A percentile compares a stretch with the other conserved stretches of the same genome.
Conservation (phyloP, 2,888 invertebrate genomes). For the Ennomos fuscantarius region DNA sequence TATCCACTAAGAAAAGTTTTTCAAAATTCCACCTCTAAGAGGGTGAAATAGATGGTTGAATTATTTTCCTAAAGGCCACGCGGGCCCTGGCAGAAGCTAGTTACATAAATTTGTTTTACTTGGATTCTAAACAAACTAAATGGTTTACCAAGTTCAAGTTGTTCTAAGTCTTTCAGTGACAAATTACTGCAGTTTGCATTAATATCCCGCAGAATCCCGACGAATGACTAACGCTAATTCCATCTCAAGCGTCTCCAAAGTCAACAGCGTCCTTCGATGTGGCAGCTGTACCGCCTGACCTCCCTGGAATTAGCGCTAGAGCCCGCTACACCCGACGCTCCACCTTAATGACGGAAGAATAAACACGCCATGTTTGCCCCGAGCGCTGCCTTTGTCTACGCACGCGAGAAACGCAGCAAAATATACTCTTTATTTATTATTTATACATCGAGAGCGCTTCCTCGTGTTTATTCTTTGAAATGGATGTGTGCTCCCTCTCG, state of each 20-base stretch:
- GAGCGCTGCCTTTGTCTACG: conserved; percentile 76
- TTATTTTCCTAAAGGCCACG: no score
- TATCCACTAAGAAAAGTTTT: no score
- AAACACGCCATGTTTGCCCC: conserved; percentile 75
- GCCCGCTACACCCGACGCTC: conserved; percentile 70
- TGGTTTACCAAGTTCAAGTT: neutral
- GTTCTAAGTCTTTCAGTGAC: no score
- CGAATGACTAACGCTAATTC: conserved; percentile 37
- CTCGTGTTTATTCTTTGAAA: conserved; percentile 80
- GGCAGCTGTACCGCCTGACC: conserved; percentile 48
- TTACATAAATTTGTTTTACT: no score
- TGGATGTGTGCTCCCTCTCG: conserved; percentile 70
- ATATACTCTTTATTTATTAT: conserved; percentile 81
- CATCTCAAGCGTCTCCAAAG: conserved; percentile 50
- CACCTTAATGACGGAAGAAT: conserved; percentile 79
- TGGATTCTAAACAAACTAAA: neutral
- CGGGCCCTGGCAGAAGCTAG: no score
- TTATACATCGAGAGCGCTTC: conserved; percentile 79
- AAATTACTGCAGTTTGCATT: neutral
- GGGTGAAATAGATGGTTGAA: no score
- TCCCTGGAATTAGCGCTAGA: conserved; percentile 76
- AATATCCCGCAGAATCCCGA: conserved; percentile 16
- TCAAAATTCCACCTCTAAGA: no score
- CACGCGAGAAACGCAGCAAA: conserved; percentile 71
- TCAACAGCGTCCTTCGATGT: conserved; percentile 53